Conservation (phyloP, 2,797 vertebrate genomes). For the Bucorvus abyssinicus region DNA sequence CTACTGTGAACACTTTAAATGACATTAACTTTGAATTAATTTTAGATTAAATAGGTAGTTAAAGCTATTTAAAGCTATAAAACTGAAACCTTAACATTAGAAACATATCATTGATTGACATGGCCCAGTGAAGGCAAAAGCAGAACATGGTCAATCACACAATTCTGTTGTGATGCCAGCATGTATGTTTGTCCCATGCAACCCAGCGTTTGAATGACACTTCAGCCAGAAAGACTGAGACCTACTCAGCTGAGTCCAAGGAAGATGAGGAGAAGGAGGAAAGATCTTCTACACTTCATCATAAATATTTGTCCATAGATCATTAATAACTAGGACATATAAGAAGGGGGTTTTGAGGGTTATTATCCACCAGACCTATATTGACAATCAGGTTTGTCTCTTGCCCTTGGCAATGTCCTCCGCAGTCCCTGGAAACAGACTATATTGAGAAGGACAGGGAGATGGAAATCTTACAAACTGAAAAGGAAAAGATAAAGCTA, state of each 20-base stretch:
- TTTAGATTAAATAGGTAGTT: background rate
- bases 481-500: background rate
- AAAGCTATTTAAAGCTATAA: background rate
- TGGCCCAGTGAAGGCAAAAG: background rate
- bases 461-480: background rate
- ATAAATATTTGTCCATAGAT: background rate
- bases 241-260: background rate
- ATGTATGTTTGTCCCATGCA: background rate
- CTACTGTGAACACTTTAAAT: background rate
- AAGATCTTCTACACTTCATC: background rate
- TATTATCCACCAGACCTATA: background rate
- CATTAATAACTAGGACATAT: background rate
- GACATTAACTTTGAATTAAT: background rate
- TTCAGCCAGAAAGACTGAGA: background rate
- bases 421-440: background rate
- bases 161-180: background rate
- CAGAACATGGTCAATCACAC: background rate
- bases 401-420: background rate
- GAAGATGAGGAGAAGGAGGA: background rate
- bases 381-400: background rate
- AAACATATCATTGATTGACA: background rate
- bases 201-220: accelerated
- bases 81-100: background rate
- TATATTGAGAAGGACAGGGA: background rate
- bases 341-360: background rate